Percentiles rank a stretch among this genome's conserved stretches.
These are phyloP conservation scores for Xerus rutilus DNA, from an alignment of 2,797 vertebrate species.

Conservation along the genomic window DNA sequence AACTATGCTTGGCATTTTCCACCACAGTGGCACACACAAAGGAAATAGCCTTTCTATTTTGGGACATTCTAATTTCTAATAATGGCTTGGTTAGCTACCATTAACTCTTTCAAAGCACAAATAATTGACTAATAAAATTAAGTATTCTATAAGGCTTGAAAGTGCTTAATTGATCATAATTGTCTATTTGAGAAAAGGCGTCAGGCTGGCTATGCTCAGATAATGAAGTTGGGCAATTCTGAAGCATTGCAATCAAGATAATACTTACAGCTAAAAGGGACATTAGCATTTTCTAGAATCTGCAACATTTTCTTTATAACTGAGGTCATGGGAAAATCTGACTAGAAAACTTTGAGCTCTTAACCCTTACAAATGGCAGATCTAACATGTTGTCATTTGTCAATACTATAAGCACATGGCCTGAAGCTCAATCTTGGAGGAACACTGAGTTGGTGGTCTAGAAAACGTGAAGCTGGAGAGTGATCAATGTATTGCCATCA, in stretches of 20 bases:
- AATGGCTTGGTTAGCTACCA: slow-evolving; percentile 87
- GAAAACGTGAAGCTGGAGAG: background rate
- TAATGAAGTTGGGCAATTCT: slow-evolving; percentile 85
- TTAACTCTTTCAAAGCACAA: slow-evolving; percentile 88
- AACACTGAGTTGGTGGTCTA: background rate
- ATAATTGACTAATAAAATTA: slow-evolving; percentile 87
- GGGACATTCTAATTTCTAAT: slow-evolving; percentile 89
- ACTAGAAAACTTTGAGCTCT: slow-evolving; percentile 71
- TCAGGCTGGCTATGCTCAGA: slow-evolving; percentile 77
- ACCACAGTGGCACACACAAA: slow-evolving; percentile 84
- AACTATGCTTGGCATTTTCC: slow-evolving; percentile 86
- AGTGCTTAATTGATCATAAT: slow-evolving; percentile 85
- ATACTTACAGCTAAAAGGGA: slow-evolving; percentile 81
- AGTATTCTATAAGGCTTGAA: slow-evolving; percentile 85
- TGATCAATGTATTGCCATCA: background rate
- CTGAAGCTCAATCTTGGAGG: background rate
- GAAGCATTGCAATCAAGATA: slow-evolving; percentile 86
- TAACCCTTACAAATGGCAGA: slow-evolving; percentile 12
- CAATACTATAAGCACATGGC: slow-evolving; percentile 46
- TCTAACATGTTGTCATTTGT: slow-evolving; percentile 45
- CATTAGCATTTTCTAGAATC: slow-evolving; percentile 85
- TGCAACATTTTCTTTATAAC: slow-evolving; percentile 86
- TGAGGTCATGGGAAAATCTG: slow-evolving; percentile 78
- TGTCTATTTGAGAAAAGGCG: slow-evolving; percentile 85
- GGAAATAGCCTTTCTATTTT: slow-evolving; percentile 86